Evolutionary conservation across 1,140 invertebrate species (phyloP).

Genomic region (Drosophila athabasca): DNA sequence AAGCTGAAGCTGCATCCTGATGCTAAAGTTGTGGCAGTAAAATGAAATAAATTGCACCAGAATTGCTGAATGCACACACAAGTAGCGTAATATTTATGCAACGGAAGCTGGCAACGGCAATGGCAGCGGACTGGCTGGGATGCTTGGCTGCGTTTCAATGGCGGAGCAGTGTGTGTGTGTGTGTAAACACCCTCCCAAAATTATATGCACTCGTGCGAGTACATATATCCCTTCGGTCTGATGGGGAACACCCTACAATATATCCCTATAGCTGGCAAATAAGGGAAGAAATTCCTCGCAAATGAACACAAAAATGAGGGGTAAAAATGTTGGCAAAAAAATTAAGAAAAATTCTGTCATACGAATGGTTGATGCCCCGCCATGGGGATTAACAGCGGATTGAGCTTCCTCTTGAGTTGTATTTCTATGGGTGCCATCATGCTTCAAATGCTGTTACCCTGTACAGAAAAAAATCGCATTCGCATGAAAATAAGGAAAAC

Average conservation of each 20-base stretch:
- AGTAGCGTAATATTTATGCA: conserved; percentile 78
- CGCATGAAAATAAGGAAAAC: conserved; percentile 54
- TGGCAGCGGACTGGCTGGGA: conserved; percentile 46
- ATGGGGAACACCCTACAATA: conserved; percentile 19
- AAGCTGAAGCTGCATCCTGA: conserved; percentile 9
- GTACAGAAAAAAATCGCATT: conserved; percentile 9
- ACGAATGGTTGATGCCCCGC: conserved; percentile 32
- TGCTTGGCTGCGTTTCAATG: conserved; percentile 79
- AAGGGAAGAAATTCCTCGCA: conserved; percentile 76
- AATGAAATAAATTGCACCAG: conserved; percentile 75
- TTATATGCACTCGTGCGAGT: conserved; percentile 11
- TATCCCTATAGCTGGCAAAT: conserved; percentile 37
- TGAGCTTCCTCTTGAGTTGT: no score
- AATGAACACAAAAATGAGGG: conserved; percentile 74
- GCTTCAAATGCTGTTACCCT: conserved; percentile 4
- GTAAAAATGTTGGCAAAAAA: conserved; percentile 43
- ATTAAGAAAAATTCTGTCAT: conserved; percentile 18
- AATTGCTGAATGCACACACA: conserved; percentile 66
- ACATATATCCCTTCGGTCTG: conserved; percentile 41
- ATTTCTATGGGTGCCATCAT: no score
- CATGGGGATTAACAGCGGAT: neutral
- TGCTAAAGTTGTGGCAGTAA: conserved; percentile 30
- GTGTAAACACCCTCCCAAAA: conserved; percentile 55
- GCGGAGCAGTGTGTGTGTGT: conserved; percentile 16
- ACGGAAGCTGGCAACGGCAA: conserved; percentile 52